These are phyloP conservation scores for Oceanites oceanicus DNA, from an alignment of 2,113 vertebrate genomes.

Conservation along the genomic window DNA sequence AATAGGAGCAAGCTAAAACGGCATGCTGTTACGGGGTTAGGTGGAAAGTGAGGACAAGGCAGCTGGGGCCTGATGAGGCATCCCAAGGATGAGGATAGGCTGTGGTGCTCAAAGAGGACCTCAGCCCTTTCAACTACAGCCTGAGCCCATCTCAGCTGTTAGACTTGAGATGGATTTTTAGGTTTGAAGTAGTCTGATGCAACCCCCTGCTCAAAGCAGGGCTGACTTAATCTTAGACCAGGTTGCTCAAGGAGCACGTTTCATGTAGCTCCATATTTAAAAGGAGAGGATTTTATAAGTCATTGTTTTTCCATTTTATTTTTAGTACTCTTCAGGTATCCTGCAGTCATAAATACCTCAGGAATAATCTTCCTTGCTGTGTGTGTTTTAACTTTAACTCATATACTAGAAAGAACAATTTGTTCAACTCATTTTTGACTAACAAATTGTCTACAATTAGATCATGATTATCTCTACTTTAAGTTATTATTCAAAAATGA, in stretches of 20 bases:
- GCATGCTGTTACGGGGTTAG: fast-evolving
- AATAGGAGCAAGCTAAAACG: neutral
- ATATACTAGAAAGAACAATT: neutral
- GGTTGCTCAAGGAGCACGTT: neutral
- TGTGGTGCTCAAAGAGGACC: neutral
- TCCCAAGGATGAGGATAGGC: neutral
- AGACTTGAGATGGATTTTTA: neutral
- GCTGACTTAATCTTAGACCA: neutral
- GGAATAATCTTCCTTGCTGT: neutral
- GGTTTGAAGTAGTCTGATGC: neutral
- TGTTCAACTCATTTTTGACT: neutral
- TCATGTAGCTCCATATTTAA: neutral
- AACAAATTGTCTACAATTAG: neutral
- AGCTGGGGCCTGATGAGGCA: neutral
- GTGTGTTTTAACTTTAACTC: neutral
- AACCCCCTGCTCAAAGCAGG: neutral
- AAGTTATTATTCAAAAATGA: neutral
- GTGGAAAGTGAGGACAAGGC: neutral
- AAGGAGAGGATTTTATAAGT: neutral
- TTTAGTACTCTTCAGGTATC: neutral
- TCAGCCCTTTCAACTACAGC: neutral
- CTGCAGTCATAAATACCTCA: neutral
- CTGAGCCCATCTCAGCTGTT: neutral
- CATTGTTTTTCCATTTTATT: neutral
- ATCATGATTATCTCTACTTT: neutral